Conservation (phyloP, 2,888 invertebrate species). For the Beris chalybata region DNA sequence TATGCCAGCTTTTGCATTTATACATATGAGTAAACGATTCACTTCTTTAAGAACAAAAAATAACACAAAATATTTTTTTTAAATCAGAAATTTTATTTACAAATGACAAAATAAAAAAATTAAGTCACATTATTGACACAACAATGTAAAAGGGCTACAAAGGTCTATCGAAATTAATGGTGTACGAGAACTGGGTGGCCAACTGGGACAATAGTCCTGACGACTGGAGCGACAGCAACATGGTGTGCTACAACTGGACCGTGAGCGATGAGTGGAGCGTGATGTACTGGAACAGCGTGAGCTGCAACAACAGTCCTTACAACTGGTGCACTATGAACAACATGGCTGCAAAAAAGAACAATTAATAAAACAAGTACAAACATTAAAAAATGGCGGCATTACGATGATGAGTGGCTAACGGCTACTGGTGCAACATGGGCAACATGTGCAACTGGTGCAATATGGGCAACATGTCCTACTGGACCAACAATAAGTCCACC, state of each 20-base stretch:
- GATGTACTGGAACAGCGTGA: conserved; percentile 21
- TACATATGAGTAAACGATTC: too few relatives aligned
- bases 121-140: too few relatives aligned
- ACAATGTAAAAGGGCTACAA: too few relatives aligned
- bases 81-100: too few relatives aligned
- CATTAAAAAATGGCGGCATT: conserved; percentile 2
- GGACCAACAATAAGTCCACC: conserved; percentile 49
- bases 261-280: conserved; percentile 40
- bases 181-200: conserved; percentile 48
- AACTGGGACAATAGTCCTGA: conserved; percentile 33
- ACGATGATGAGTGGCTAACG: conserved; percentile 37
- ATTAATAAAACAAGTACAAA: not conserved
- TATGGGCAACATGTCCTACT: conserved; percentile 40
- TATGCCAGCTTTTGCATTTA: too few relatives aligned
- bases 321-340: conserved; percentile 27
- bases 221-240: conserved; percentile 21
- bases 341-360: conserved; percentile 13
- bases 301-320: conserved; percentile 31
- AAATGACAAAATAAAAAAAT: too few relatives aligned
- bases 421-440: conserved; percentile 33
- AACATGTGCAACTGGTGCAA: conserved; percentile 27
- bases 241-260: conserved; percentile 42
- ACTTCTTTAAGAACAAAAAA: too few relatives aligned
- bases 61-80: too few relatives aligned
- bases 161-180: conserved; percentile 43